These are phyloP conservation scores for Hystrix brachyura DNA, from an alignment of 2,113 vertebrate species.

Conservation along the genomic window DNA sequence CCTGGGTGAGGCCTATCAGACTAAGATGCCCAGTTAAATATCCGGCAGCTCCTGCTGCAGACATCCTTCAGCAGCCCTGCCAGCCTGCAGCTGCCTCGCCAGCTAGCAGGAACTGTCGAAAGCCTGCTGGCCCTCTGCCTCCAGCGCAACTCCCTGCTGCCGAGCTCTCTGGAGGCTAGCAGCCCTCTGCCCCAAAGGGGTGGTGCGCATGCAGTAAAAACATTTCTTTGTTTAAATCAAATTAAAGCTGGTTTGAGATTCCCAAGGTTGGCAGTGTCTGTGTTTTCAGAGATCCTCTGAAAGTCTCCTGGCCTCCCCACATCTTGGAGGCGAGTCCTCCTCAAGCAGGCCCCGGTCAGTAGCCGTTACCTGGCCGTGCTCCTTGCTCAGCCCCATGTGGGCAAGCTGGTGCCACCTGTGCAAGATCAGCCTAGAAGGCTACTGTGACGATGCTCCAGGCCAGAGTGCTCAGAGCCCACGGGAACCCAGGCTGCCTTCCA, in stretches of 20 bases:
- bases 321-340: neutral
- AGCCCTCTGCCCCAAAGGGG: neutral
- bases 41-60: neutral
- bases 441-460: neutral
- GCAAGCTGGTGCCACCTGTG: neutral
- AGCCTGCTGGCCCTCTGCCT: neutral
- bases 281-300: neutral
- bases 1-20: neutral
- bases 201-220: neutral
- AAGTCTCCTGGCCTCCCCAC: neutral
- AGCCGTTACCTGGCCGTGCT: accelerated
- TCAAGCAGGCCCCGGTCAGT: neutral
- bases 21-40: neutral
- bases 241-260: neutral
- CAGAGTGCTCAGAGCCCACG: neutral
- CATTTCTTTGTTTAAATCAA: neutral
- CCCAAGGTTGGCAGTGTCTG: neutral
- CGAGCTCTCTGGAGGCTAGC: neutral
- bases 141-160: neutral
- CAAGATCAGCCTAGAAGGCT: neutral
- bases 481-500: neutral
- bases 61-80: neutral
- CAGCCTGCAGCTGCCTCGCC: neutral
- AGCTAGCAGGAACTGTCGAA: neutral
- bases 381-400: neutral